phyloP scores from a whole-genome alignment of 2,888 invertebrate species.

The Congeria kusceri region DNA sequence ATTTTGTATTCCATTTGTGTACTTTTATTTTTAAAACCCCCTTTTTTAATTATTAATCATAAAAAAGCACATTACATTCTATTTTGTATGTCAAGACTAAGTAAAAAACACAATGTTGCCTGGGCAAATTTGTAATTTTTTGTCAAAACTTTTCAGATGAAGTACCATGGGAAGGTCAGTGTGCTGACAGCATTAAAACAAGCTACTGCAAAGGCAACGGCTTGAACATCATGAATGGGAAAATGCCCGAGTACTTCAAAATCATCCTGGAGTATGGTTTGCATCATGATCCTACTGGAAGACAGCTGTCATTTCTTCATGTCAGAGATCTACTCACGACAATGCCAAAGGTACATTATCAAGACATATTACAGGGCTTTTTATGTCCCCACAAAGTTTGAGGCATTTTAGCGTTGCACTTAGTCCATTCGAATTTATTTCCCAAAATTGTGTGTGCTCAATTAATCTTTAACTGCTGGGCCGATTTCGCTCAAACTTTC shows the following conservation, averaged over 20 bases:
- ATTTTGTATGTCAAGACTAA: background rate
- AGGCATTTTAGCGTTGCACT: too few species aligned
- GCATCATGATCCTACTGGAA: conserved; percentile 66
- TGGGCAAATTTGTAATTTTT: background rate
- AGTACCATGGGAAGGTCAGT: conserved; percentile 70
- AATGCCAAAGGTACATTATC: conserved; percentile 59
- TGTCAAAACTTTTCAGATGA: conserved; percentile 55
- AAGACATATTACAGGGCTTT: background rate
- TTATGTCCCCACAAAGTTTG: too few species aligned
- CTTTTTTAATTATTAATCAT: too few species aligned
- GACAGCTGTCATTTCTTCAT: conserved; percentile 66
- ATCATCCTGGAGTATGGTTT: conserved; percentile 68
- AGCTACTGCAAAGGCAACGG: conserved; percentile 62
- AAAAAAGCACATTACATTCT: too few species aligned
- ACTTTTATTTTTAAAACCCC: too few species aligned
- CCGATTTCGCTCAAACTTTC: too few species aligned
- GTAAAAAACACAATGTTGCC: background rate
- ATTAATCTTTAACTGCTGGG: too few species aligned
- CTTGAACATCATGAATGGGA: conserved; percentile 43
- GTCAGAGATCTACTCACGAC: conserved; percentile 61
- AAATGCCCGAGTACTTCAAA: conserved; percentile 63
- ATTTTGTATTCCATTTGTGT: too few species aligned
- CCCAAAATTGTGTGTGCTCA: too few species aligned
- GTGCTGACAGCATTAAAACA: conserved; percentile 65
- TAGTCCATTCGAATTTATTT: too few species aligned